A percentile compares a stretch with the other conserved stretches of the same genome.
These are phyloP conservation scores for Origma solitaria DNA, from an alignment of 2,113 vertebrate species.

Conservation along the genomic window DNA sequence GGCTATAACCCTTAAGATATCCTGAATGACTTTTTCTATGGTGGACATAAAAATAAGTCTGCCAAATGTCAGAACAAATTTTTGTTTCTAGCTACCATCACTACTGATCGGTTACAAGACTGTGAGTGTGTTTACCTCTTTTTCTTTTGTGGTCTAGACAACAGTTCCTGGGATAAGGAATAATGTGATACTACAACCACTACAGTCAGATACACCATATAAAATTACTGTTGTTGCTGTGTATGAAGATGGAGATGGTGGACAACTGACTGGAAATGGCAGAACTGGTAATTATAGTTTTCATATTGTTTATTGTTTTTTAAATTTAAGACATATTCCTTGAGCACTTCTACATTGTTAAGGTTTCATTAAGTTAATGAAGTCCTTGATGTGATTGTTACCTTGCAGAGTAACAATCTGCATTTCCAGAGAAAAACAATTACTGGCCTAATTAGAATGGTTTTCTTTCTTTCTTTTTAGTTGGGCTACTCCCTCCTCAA, in stretches of 20 bases:
- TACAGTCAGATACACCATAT: conserved; percentile 88
- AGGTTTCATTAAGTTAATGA: neutral
- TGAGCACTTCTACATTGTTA: neutral
- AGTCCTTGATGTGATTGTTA: neutral
- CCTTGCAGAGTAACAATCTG: neutral
- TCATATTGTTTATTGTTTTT: neutral
- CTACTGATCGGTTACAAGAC: neutral
- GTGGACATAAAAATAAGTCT: neutral
- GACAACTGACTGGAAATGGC: conserved; percentile 84
- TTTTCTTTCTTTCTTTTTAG: conserved; percentile 67
- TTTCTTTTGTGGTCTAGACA: conserved; percentile 72
- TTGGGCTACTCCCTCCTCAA: conserved; percentile 86
- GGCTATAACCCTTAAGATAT: neutral
- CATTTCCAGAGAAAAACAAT: neutral
- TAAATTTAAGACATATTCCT: neutral
- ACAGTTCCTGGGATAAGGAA: conserved; percentile 92
- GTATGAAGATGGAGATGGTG: conserved; percentile 88
- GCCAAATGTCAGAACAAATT: neutral
- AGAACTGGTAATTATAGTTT: conserved; percentile 78
- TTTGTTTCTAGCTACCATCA: neutral
- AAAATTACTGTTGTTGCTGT: conserved; percentile 91
- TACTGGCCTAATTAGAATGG: neutral
- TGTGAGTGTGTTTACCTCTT: neutral
- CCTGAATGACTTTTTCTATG: neutral
- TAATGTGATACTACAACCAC: conserved; percentile 85